These are phyloP conservation scores for Myotis lucifugus DNA, from an alignment of 2,113 vertebrate species.

Conservation along the genomic window DNA sequence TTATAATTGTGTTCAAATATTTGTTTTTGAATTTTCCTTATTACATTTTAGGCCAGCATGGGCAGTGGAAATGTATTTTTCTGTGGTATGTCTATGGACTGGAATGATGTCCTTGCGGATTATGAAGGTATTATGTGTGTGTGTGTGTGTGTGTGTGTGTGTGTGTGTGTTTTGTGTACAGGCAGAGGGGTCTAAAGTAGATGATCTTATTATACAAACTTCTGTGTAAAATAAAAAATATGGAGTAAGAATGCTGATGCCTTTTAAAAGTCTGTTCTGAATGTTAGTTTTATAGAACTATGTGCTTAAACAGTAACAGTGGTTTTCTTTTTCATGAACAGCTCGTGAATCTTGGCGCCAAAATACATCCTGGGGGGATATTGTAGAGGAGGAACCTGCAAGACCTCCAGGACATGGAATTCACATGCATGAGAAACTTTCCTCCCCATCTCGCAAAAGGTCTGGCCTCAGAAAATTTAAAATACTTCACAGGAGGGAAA, in stretches of 20 bases:
- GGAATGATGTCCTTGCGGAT: conserved; percentile 97
- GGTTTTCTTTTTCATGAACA: conserved; percentile 69
- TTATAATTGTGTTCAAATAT: background rate
- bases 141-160: background rate
- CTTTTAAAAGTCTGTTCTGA: conserved; percentile 11
- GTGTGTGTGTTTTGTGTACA: background rate
- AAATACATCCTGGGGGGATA: conserved; percentile 97
- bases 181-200: background rate
- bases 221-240: conserved; percentile 21
- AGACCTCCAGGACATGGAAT: conserved; percentile 97
- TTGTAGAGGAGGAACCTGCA: conserved; percentile 96
- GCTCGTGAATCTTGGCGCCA: conserved; percentile 97
- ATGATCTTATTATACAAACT: background rate
- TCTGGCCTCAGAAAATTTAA: conserved; percentile 68
- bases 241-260: background rate
- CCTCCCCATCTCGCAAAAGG: conserved; percentile 98
- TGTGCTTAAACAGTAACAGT: background rate
- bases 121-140: conserved; percentile 91
- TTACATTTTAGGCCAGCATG: conserved; percentile 87
- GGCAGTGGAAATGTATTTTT: conserved; percentile 89
- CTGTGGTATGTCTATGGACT: conserved; percentile 93
- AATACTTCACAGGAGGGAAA: background rate
- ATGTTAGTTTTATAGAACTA: background rate
- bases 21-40: conserved; percentile 41
- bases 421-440: conserved; percentile 99